A percentile compares a stretch with the other conserved stretches of the same genome.
phyloP scores from a whole-genome alignment of 2,113 vertebrate genomes.

The Zosterops japonicus region DNA sequence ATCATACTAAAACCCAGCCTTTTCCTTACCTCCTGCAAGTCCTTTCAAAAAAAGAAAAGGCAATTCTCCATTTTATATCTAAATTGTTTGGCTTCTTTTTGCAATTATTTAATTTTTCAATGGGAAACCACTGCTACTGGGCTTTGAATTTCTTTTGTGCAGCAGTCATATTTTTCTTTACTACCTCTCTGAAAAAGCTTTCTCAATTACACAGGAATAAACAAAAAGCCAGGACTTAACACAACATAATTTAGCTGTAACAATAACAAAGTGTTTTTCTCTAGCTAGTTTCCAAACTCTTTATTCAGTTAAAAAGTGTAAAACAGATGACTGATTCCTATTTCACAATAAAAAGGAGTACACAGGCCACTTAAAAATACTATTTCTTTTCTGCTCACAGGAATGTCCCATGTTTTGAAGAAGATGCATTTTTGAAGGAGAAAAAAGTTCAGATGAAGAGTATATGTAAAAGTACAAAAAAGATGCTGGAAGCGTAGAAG shows the following conservation, averaged over 20 bases:
- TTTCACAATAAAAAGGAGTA: neutral
- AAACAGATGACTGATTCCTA: neutral
- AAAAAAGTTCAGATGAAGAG: neutral
- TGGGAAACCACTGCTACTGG: neutral
- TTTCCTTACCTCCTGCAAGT: neutral
- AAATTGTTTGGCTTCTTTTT: neutral
- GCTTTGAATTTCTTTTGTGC: neutral
- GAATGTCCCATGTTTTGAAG: neutral
- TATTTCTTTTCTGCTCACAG: neutral
- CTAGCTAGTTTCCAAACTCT: neutral
- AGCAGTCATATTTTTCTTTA: neutral
- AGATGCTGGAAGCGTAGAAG: neutral
- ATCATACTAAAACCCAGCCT: neutral
- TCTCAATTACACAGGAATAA: neutral
- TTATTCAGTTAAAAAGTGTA: neutral
- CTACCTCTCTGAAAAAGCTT: neutral
- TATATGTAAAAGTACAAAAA: neutral
- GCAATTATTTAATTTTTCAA: neutral
- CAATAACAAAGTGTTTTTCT: neutral
- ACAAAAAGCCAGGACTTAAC: neutral
- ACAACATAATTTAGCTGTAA: neutral
- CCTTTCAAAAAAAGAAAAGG: neutral
- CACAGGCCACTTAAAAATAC: neutral
- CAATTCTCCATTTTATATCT: neutral
- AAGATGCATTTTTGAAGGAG: neutral